Percentiles rank a stretch among this genome's conserved stretches.
Conservation (phyloP, 2,113 vertebrate species). For the Daubentonia madagascariensis region DNA sequence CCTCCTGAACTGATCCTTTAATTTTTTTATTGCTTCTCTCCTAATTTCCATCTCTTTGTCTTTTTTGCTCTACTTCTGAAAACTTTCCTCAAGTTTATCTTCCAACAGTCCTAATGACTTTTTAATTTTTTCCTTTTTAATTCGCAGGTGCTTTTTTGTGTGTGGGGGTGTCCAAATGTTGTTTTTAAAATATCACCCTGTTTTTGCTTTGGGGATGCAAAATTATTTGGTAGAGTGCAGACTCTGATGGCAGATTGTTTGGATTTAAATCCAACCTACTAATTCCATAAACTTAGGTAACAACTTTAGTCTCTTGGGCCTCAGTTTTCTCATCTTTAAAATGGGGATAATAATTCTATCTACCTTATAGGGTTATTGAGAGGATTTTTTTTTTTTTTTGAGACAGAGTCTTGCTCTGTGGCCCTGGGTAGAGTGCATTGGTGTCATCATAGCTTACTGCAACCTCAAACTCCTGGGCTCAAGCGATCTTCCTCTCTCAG, state of each 20-base stretch:
- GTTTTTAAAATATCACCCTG: neutral
- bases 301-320: neutral
- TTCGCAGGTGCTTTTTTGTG: neutral
- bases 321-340: constrained; percentile 31
- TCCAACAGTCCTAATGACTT: neutral
- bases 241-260: neutral
- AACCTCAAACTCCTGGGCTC: too few species aligned
- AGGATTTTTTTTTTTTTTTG: neutral
- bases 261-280: neutral
- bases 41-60: constrained; percentile 19
- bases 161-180: neutral
- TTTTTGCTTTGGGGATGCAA: neutral
- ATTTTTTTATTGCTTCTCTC: neutral
- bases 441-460: too few species aligned
- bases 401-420: too few species aligned
- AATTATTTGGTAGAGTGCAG: neutral
- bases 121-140: constrained; percentile 13
- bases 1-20: neutral
- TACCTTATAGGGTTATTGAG: neutral
- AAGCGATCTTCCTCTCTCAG: too few species aligned
- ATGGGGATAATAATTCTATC: neutral
- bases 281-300: neutral
- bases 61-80: neutral
- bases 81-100: neutral
- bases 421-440: too few species aligned